Percentiles rank a stretch among this genome's conserved stretches.
Evolutionary conservation across 2,888 invertebrate genomes (phyloP).

Genomic region (Pristionchus mayeri): DNA sequence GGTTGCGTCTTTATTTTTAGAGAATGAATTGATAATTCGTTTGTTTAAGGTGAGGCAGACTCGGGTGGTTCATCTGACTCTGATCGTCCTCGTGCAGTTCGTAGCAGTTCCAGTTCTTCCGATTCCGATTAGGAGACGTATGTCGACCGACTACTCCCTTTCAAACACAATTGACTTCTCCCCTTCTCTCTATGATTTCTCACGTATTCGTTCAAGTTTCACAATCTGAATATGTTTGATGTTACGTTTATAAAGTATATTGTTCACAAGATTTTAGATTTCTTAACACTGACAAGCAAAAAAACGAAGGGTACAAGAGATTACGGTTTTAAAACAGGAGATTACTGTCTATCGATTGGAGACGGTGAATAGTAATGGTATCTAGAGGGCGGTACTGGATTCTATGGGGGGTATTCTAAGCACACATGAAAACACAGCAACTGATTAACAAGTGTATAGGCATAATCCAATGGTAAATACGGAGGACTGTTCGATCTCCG

Average conservation of each 20-base stretch:
- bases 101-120: slow-evolving; percentile 13
- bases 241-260: neutral
- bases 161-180: neutral
- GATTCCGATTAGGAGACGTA: slow-evolving; percentile 46
- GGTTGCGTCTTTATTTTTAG: too few species aligned
- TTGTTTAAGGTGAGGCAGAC: neutral
- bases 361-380: neutral
- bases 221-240: neutral
- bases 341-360: slow-evolving; percentile 32
- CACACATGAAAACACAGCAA: neutral
- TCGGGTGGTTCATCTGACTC: neutral
- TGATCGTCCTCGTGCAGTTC: neutral
- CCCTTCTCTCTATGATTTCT: neutral
- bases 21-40: too few species aligned
- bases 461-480: neutral
- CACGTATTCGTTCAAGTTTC: neutral
- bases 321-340: slow-evolving; percentile 4
- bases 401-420: slow-evolving; percentile 14
- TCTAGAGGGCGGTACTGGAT: slow-evolving; percentile 36
- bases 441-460: neutral
- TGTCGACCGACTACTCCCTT: neutral
- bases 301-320: neutral
- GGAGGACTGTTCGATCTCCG: neutral
- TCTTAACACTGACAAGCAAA: slow-evolving; percentile 7
- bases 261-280: slow-evolving; percentile 26